Percentiles rank a stretch among this genome's conserved stretches.
Evolutionary conservation across 1,140 invertebrate genomes (phyloP).

Genomic region (Drosophila kepulauana): DNA sequence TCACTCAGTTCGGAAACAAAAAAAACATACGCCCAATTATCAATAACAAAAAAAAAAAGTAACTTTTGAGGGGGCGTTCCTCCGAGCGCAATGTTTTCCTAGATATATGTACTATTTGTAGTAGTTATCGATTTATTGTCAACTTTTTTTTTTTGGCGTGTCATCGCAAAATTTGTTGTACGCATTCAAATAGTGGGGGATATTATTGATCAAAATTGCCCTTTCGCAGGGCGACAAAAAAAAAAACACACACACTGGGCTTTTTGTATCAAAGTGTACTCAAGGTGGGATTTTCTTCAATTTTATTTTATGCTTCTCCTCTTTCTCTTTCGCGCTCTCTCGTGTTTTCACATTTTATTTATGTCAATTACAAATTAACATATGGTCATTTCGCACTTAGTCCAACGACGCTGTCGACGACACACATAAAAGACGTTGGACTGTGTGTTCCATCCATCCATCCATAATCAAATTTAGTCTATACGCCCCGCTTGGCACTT

Average conservation of each 20-base stretch:
- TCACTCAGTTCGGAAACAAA: background rate
- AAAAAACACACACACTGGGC: background rate
- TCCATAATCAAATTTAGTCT: constrained; percentile 53
- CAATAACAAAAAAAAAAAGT: constrained; percentile 14
- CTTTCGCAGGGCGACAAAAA: background rate
- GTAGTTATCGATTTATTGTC: constrained; percentile 25
- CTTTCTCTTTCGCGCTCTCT: background rate
- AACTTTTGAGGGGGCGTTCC: constrained; percentile 20
- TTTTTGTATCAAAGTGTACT: background rate
- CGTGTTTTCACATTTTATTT: constrained; percentile 52
- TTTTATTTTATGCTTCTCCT: constrained; percentile 6
- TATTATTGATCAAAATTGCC: constrained; percentile 33
- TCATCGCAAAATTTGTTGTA: background rate
- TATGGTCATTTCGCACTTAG: constrained; percentile 45
- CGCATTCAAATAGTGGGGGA: background rate
- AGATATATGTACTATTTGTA: background rate
- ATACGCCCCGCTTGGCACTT: constrained; percentile 39
- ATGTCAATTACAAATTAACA: constrained; percentile 70
- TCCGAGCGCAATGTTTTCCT: background rate
- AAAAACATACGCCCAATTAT: constrained; percentile 5
- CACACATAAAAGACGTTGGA: constrained; percentile 31
- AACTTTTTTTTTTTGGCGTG: constrained; percentile 19
- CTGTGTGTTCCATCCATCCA: constrained; percentile 11
- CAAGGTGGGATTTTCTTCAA: constrained; percentile 8
- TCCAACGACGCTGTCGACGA: constrained; percentile 17